Evolutionary conservation across 2,888 invertebrate species (phyloP).

Genomic region (Agonopterix subpropinquella): DNA sequence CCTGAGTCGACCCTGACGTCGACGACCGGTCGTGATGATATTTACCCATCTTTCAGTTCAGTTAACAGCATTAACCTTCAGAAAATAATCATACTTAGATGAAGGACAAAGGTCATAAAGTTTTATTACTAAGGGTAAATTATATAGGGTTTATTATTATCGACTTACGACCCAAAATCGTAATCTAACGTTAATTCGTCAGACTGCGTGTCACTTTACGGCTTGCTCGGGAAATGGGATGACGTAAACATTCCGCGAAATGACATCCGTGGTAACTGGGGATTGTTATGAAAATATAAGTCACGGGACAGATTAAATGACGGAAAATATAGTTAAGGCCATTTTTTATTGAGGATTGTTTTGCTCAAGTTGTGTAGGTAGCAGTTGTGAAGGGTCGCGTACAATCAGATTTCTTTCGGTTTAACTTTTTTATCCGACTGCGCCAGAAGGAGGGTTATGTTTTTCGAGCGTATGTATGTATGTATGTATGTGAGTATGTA

Average conservation of each 20-base stretch:
- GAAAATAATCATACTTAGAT: not conserved
- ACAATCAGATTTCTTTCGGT: not conserved
- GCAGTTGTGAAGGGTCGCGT: not conserved
- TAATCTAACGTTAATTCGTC: constrained; percentile 48
- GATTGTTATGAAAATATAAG: constrained; percentile 4
- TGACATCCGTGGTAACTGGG: constrained; percentile 1
- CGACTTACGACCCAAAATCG: constrained; percentile 38
- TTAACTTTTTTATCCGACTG: no score
- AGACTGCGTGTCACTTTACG: constrained; percentile 46
- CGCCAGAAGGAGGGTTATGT: no score
- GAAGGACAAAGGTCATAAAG: constrained; percentile 29
- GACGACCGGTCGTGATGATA: no score
- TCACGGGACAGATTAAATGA: constrained; percentile 2
- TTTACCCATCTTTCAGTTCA: no score
- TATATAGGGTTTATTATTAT: constrained; percentile 51
- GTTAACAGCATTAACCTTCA: no score
- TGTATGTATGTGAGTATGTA: no score
- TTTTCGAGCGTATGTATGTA: no score
- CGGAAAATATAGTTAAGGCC: not conserved
- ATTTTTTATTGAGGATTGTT: no score
- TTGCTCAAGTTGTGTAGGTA: not conserved
- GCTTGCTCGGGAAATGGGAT: constrained; percentile 16
- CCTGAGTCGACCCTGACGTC: no score
- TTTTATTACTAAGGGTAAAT: constrained; percentile 40
- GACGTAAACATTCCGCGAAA: constrained; percentile 2